Base-by-base conservation (phyloP, 2,888 invertebrate genomes). In the Eucera pruinosa region DNA sequence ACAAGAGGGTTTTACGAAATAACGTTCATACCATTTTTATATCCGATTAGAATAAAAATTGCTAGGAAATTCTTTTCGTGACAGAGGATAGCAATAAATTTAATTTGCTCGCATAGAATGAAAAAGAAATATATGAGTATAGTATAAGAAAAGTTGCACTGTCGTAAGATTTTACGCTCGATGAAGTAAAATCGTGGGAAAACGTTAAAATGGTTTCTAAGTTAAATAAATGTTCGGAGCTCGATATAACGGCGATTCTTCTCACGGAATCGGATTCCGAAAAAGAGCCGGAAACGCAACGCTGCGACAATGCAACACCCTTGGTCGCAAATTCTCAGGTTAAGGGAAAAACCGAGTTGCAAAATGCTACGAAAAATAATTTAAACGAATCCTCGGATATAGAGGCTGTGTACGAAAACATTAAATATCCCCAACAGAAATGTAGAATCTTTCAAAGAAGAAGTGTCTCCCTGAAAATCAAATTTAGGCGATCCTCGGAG, bases 401-500 rank as follows among this genome's bases (percentile, higher is more conserved):
- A 0, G 55, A 74, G 0, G 15, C 25, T 30, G 57, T 75, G 11
- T 78, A 33, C 33, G 3, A 33, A 33, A n/a, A n/a, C n/a, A n/a
- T 76, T 23, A 48, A 80, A 1, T 9, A 33, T 27, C 23, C 13
- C 0, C 73, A 57, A 43, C 27, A 7, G 20, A 73, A 50, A 50
- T 41, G 3, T 1, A 52, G 13, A 9, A 3, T 2, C 1, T 60
- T 25, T 1, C 13, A 30, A 0, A 48, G 52, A 4, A 68, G 76
- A 33, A 77, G 73, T 36, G 65, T 43, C 7, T 69, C 77, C 0
- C 30, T 88, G 5, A 84, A 72, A 48, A 74, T 89, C 55, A 88
- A 81, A 54, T 64, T 89, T 27, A 76, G 85, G 62, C 73, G 89
- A 58, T 89, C 88, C 0, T 86, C 89, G 0, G 88, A 89, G 25